Conservation (phyloP, 2,888 invertebrate genomes). For the Monopis laevigella region DNA sequence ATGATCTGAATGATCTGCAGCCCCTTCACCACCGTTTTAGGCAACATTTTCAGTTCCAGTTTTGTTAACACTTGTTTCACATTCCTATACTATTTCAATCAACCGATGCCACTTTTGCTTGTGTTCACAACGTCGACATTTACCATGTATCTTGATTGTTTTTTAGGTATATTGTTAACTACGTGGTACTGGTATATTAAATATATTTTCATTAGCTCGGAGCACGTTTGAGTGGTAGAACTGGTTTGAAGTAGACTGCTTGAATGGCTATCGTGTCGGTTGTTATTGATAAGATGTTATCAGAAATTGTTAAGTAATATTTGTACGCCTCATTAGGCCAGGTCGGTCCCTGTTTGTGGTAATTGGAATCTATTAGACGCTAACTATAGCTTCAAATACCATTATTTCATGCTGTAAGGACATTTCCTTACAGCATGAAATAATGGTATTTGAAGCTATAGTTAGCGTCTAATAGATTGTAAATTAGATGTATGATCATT, state of each 20-base stretch:
- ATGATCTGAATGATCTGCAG: conserved; percentile 45
- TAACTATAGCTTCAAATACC: no score
- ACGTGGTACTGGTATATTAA: no score
- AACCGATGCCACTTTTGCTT: conserved; percentile 44
- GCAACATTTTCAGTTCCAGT: conserved; percentile 19
- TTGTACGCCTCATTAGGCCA: no score
- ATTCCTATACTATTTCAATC: conserved; percentile 25
- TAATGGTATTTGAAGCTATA: no score
- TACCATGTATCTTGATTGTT: conserved; percentile 32
- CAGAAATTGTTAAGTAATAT: background rate
- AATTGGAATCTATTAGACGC: no score
- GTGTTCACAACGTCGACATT: conserved; percentile 24
- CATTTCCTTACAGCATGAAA: no score
- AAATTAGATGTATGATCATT: no score
- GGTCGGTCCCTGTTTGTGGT: no score
- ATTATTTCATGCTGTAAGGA: no score
- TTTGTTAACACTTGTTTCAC: no score
- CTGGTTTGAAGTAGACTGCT: background rate
- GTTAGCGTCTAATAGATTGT: no score
- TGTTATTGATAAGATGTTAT: background rate
- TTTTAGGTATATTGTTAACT: background rate
- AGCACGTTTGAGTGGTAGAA: background rate
- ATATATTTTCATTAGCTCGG: background rate
- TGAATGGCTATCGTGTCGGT: background rate
- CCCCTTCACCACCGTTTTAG: conserved; percentile 30